Conservation (phyloP, 2,113 vertebrate species). For the Gallinago paraguaiae region DNA sequence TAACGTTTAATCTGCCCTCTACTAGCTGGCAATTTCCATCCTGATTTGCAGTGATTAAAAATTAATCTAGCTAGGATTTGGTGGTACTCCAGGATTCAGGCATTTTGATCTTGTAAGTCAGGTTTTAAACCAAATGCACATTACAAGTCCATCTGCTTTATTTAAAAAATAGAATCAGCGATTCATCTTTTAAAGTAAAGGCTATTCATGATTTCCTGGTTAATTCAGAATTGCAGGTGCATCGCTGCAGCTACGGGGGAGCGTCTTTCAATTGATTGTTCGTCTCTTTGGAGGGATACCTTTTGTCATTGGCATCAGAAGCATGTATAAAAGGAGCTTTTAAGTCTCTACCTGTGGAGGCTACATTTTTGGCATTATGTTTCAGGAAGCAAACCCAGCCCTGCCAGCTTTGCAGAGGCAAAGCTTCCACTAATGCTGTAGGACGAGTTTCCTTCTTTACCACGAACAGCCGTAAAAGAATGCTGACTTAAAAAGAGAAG, state of each 20-base stretch:
- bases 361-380: rapidly evolving
- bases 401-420: background rate
- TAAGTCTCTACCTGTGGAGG: background rate
- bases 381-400: background rate
- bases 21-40: background rate
- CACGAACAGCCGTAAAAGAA: rapidly evolving
- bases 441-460: background rate
- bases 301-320: background rate
- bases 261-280: background rate
- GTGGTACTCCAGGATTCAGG: background rate
- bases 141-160: background rate
- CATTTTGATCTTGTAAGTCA: conserved; percentile 11
- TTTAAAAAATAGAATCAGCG: background rate
- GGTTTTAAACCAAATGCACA: conserved; percentile 13
- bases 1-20: conserved; percentile 16
- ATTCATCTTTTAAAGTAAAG: background rate
- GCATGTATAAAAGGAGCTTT: background rate
- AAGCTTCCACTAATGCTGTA: background rate
- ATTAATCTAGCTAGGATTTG: conserved; percentile 28
- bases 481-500: background rate
- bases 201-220: background rate
- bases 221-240: background rate
- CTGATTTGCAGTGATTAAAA: conserved; percentile 32
- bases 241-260: background rate
- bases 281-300: background rate